phyloP scores from a whole-genome alignment of 2,888 invertebrate species.

The Margaritifera margaritifera region DNA sequence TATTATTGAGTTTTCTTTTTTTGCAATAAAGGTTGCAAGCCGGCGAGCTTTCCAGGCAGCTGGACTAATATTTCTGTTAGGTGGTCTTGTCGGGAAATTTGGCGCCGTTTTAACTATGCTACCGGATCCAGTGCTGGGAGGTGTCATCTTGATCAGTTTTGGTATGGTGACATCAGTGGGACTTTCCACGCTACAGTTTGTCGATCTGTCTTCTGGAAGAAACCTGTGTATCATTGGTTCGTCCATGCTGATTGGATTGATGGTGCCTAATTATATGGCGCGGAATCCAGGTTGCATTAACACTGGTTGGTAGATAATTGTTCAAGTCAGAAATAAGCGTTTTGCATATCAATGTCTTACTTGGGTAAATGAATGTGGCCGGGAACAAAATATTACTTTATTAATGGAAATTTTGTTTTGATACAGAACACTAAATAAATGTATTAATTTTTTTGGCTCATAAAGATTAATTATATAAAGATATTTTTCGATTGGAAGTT shows the following conservation, averaged over 20 bases:
- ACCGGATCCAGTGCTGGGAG: slow-evolving; percentile 75
- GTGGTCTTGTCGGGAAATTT: slow-evolving; percentile 74
- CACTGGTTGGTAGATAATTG: slow-evolving; percentile 49
- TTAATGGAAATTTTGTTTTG: no score
- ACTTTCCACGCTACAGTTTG: slow-evolving; percentile 69
- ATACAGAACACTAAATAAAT: no score
- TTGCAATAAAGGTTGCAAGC: slow-evolving; percentile 71
- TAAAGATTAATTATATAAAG: no score
- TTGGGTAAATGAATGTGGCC: no score
- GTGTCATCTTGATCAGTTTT: slow-evolving; percentile 67
- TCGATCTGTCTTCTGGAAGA: slow-evolving; percentile 86
- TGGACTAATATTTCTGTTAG: slow-evolving; percentile 71
- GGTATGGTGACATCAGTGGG: slow-evolving; percentile 69
- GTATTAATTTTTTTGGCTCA: no score
- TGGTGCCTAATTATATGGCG: slow-evolving; percentile 64
- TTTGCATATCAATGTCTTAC: no score
- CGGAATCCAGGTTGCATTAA: slow-evolving; percentile 49
- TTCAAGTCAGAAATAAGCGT: no score
- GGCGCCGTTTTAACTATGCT: slow-evolving; percentile 74
- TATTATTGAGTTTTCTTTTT: neutral
- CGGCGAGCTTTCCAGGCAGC: slow-evolving; percentile 72
- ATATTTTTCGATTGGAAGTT: no score
- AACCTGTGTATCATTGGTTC: slow-evolving; percentile 90
- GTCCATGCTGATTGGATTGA: slow-evolving; percentile 88
- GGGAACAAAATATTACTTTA: no score